Base-by-base conservation (phyloP, 2,113 vertebrate genomes). In the Acrocephalus kingi region DNA sequence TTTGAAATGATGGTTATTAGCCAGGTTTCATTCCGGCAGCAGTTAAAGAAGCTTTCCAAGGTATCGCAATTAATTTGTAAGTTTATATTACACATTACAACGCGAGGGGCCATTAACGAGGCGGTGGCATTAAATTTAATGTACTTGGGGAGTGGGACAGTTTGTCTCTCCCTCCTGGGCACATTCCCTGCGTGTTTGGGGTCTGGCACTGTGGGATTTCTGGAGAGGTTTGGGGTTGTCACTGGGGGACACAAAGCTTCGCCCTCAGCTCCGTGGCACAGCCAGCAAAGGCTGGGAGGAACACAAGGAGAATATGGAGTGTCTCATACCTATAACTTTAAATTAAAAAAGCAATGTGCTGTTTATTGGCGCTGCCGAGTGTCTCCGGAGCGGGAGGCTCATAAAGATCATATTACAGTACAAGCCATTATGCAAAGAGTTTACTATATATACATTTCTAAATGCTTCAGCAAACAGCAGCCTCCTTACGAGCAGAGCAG, bases 381-480 rank as follows among this genome's bases (percentile, higher is more conserved):
- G 89, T 55, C 17, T 96, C 84, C 71, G 51, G 92, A 90, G 43
- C 77, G 49, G 91, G 87, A 79, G 96, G 94, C 94, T 95, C 97
- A 96, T 97, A 97, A 98, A 98, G 96, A 96, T 89, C 93, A 66
- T 85, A 91, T 97, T 97, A 91, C 90, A 94, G 96, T 74, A 83
- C 89, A 89, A 96, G 97, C 95, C 97, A 96, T 98, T 97, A 97
- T 54, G 97, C 85, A 69, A 95, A 54, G 94, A 94, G 96, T 93
- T 94, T 95, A 94, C 96, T 97, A 69, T 93, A 96, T 90, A 94
- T 90, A 95, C 97, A 82, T 97, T 92, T 94, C 97, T 96, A 96
- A 98, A 97, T 94, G 97, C 97, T 59, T 96, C 97, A 24, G 97
- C 97, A 97, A 97, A 97, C 97, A 93, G 97, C 97, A 90, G 97